Base-by-base conservation (phyloP, 2,888 invertebrate genomes). In the Taenaris catops region DNA sequence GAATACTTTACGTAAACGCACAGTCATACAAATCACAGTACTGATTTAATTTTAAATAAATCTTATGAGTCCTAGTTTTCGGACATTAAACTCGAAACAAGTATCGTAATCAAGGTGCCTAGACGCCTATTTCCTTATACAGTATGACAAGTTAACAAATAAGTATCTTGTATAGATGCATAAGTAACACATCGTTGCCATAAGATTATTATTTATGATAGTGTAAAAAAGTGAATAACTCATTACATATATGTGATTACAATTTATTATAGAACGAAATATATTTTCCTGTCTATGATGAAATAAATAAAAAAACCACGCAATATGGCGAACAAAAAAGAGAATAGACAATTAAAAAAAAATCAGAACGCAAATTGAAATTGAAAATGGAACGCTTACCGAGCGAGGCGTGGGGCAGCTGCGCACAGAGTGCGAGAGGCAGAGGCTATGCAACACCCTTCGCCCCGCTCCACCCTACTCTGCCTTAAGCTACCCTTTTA, bases 371-470 rank as follows among this genome's bases (percentile, higher is more conserved):
- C 8, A 31, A 35, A 35, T 26, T 32, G 9, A 40, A 40, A 31
- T 34, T 27, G 26, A 37, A 32, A 19, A 37, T 27, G 25, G 25
- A 40, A 41, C 29, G 32, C 55, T 48, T 43, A 53, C 53, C 55
- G 25, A 43, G 27, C 31, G 34, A 42, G 53, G 49, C 51, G 55
- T 54, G 60, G 54, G 59, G 63, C 78, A 69, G 67, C 73, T 66
- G 75, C 73, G 78, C 75, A 61, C 65, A 63, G 61, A 69, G 66
- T 68, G 69, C 59, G 66, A 48, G 36, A 44, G 41, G 35, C 36
- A 50, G 68, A 65, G 63, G 58, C 41, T 32, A 33, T 25, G 28
- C 33, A 29, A 25, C 66, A 58, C 59, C 60, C 60, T 63, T 58
- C 60, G 51, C 57, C 48, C 55, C 40, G 40, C 48, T 44, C 53